Evolutionary conservation across 1,140 invertebrate genomes (phyloP).

Genomic region (Drosophila truncata): DNA sequence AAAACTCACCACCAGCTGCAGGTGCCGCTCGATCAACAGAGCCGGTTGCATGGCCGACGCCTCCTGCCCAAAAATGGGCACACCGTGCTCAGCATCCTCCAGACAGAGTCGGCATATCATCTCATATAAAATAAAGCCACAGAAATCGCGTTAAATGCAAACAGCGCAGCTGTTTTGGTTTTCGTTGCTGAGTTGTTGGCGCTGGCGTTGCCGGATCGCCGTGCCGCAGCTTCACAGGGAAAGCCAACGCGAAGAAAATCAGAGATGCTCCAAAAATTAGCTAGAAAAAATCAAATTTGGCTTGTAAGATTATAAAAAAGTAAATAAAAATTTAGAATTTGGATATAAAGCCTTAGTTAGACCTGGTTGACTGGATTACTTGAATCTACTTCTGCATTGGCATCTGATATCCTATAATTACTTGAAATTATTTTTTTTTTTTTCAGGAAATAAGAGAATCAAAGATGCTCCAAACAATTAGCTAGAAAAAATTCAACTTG

Average conservation of each 20-base stretch:
- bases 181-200: conserved; percentile 34
- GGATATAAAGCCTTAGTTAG: no score
- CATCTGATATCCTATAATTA: no score
- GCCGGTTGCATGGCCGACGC: conserved; percentile 7
- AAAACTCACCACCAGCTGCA: conserved; percentile 42
- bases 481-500: neutral
- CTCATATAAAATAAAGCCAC: conserved; percentile 31
- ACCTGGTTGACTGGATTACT: no score
- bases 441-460: no score
- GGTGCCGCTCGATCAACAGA: conserved; percentile 44
- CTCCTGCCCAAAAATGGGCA: conserved; percentile 77
- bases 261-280: neutral
- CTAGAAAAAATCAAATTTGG: neutral
- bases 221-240: neutral
- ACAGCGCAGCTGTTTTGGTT: conserved; percentile 44
- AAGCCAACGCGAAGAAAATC: no score
- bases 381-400: no score
- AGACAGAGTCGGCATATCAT: conserved; percentile 87
- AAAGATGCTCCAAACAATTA: neutral
- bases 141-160: conserved; percentile 44
- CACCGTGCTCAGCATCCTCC: conserved; percentile 94
- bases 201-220: conserved; percentile 19
- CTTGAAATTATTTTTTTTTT: no score
- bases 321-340: no score
- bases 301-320: neutral